Evolutionary conservation across 1,140 invertebrate species (phyloP).

Genomic region (Camponotus vicinus): DNA sequence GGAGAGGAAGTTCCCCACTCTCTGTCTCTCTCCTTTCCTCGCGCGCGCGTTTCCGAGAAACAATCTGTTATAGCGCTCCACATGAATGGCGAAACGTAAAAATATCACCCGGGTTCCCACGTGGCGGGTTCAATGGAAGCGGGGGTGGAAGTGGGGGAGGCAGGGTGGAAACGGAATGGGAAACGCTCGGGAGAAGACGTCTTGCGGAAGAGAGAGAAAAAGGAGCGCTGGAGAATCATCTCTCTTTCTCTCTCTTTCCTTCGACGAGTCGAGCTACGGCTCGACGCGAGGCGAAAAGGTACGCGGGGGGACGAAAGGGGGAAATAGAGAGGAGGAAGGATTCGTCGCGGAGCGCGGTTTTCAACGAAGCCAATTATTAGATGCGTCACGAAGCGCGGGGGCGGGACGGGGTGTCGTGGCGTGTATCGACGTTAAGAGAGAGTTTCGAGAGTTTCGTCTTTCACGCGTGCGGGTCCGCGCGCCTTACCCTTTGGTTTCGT

Average conservation of each 20-base stretch:
- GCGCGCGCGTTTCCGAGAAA: conserved; percentile 81
- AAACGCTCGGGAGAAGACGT: conserved; percentile 44
- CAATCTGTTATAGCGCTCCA: conserved; percentile 84
- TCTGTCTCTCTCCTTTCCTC: not conserved
- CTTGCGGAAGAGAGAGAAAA: conserved; percentile 12
- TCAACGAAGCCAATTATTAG: conserved; percentile 86
- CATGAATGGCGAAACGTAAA: conserved; percentile 86
- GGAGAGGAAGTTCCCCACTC: conserved; percentile 21
- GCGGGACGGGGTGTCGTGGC: conserved; percentile 31
- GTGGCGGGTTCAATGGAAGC: conserved; percentile 82
- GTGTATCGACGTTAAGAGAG: conserved; percentile 65
- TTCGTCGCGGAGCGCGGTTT: conserved; percentile 86
- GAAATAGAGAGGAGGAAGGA: conserved; percentile 77
- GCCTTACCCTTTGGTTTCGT: not conserved
- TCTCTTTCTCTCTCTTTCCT: not conserved
- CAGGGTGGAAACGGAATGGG: conserved; percentile 57
- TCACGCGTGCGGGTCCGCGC: conserved; percentile 19
- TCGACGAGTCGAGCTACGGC: not conserved
- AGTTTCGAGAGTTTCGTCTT: conserved; percentile 64
- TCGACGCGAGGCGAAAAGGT: conserved; percentile 41
- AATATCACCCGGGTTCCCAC: conserved; percentile 83
- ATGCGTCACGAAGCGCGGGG: conserved; percentile 77
- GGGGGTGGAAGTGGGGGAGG: conserved; percentile 60
- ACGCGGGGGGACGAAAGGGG: conserved; percentile 68
- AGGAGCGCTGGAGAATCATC: conserved; percentile 4